phyloP scores from a whole-genome alignment of 2,113 vertebrate species.

The Etheostoma cragini region DNA sequence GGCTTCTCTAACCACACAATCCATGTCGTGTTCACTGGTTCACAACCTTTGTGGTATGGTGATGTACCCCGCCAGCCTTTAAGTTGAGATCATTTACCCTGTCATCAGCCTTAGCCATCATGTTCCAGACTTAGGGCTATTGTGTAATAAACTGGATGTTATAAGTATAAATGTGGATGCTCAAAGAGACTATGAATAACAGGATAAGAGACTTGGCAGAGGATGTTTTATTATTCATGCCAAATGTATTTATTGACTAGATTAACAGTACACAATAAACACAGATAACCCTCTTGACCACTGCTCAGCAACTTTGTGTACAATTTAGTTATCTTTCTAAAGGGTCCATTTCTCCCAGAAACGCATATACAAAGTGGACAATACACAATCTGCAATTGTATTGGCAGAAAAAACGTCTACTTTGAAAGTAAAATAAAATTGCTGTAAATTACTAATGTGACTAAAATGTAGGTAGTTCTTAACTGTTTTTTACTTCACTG shows the following conservation, averaged over 20 bases:
- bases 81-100: slow-evolving; percentile 13
- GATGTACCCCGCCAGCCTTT: slow-evolving; percentile 10
- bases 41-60: slow-evolving; percentile 31
- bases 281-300: slow-evolving; percentile 44
- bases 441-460: slow-evolving; percentile 38
- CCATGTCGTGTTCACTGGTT: slow-evolving; percentile 20
- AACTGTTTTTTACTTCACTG: slow-evolving; percentile 18
- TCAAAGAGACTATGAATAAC: slow-evolving; percentile 29
- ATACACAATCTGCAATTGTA: slow-evolving; percentile 46
- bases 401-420: slow-evolving; percentile 46
- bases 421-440: slow-evolving; percentile 50
- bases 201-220: slow-evolving; percentile 18
- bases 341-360: slow-evolving; percentile 33
- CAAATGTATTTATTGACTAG: slow-evolving; percentile 79
- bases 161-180: background rate
- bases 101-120: background rate
- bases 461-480: slow-evolving; percentile 52
- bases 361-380: slow-evolving; percentile 58
- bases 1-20: slow-evolving; percentile 37
- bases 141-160: background rate
- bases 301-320: slow-evolving; percentile 53
- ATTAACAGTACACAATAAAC: slow-evolving; percentile 74
- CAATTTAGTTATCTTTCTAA: slow-evolving; percentile 9
- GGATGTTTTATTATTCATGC: slow-evolving; percentile 70
- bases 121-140: background rate